A percentile compares a stretch with the other conserved stretches of the same genome.
phyloP scores from a whole-genome alignment of 1,140 invertebrate species.

The Proctacanthus coquilletti region DNA sequence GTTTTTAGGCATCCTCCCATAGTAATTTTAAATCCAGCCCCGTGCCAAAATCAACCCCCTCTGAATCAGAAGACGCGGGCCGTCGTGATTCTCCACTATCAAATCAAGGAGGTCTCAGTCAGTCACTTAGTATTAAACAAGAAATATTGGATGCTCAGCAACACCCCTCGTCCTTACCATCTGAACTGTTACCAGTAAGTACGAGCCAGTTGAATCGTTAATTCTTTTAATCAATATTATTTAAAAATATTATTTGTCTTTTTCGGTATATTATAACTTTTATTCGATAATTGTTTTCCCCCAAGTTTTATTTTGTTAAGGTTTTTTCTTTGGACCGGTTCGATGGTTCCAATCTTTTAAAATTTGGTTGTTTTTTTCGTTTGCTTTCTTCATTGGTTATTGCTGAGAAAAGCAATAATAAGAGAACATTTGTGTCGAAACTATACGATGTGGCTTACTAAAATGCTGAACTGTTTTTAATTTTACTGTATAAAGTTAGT shows the following conservation, averaged over 20 bases:
- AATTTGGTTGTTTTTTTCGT: constrained; percentile 6
- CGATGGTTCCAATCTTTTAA: constrained; percentile 27
- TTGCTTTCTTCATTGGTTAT: constrained; percentile 5
- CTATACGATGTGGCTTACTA: no score
- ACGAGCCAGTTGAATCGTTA: no score
- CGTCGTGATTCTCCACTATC: constrained; percentile 34
- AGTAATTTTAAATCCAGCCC: constrained; percentile 46
- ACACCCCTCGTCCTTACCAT: constrained; percentile 22
- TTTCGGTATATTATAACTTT: background rate
- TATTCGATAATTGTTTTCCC: constrained; percentile 6
- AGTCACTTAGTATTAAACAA: constrained; percentile 45
- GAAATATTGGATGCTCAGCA: constrained; percentile 34
- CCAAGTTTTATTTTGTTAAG: constrained; percentile 20
- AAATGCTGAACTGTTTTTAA: no score
- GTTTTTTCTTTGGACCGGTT: constrained; percentile 33
- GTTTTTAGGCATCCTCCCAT: constrained; percentile 38
- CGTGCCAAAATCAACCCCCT: constrained; percentile 43
- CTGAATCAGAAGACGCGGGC: constrained; percentile 40
- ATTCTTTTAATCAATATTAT: no score
- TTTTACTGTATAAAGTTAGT: no score
- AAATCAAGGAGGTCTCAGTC: constrained; percentile 32
- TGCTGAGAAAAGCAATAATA: no score
- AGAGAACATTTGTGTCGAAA: no score
- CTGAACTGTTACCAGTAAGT: constrained; percentile 33
- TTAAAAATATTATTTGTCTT: background rate